These are phyloP conservation scores for Brachyistius frenatus DNA, from an alignment of 2,113 vertebrate species.

Conservation along the genomic window DNA sequence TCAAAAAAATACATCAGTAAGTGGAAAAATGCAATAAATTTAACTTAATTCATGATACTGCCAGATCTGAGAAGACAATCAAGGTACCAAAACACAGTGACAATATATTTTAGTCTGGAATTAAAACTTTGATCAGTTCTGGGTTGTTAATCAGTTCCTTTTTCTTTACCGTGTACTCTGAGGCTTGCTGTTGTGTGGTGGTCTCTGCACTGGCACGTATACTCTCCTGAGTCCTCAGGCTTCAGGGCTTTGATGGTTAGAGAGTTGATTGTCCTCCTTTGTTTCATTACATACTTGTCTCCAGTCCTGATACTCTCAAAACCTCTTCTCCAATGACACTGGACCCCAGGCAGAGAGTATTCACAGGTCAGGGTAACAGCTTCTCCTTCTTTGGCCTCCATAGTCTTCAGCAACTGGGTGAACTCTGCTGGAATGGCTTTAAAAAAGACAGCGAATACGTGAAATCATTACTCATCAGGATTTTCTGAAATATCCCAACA, in stretches of 20 bases:
- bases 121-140: too few relatives aligned
- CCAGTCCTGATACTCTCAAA: conserved; percentile 78
- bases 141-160: too few relatives aligned
- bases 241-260: conserved; percentile 86
- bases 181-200: conserved; percentile 87
- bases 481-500: background rate
- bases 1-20: too few relatives aligned
- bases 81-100: too few relatives aligned
- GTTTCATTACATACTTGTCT: conserved; percentile 88
- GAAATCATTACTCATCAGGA: background rate
- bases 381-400: conserved; percentile 82
- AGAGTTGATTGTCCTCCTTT: conserved; percentile 83
- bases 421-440: conserved; percentile 84
- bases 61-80: too few relatives aligned
- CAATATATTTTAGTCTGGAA: too few relatives aligned
- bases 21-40: too few relatives aligned
- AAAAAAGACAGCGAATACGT: background rate
- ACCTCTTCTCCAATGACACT: conserved; percentile 81
- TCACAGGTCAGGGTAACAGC: conserved; percentile 80
- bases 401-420: conserved; percentile 69
- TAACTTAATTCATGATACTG: too few relatives aligned
- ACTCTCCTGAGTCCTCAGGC: conserved; percentile 89
- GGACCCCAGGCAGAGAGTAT: conserved; percentile 82
- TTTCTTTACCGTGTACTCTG: conserved; percentile 85
- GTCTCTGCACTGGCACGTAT: conserved; percentile 87